Conservation (phyloP, 2,113 vertebrate species). For the Panurus biarmicus region DNA sequence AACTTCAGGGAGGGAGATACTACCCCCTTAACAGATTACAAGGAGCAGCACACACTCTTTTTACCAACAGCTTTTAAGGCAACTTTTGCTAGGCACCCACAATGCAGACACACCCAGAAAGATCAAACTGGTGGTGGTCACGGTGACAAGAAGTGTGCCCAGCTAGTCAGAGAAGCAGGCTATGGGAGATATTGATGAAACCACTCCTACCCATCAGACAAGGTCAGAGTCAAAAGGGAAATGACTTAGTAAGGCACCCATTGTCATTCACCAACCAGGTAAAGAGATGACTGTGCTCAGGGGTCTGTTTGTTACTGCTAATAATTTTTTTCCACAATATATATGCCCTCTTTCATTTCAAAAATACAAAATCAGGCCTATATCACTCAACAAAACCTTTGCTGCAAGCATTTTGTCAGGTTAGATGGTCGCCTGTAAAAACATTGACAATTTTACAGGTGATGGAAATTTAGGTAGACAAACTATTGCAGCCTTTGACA, state of each 20-base stretch:
- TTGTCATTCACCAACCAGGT: neutral
- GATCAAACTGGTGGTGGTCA: neutral
- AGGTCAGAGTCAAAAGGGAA: neutral
- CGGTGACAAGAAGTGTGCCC: accelerated
- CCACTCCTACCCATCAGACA: neutral
- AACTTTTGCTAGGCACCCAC: neutral
- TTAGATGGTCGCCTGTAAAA: neutral
- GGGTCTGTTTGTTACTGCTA: neutral
- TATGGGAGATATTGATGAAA: neutral
- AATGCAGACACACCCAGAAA: neutral
- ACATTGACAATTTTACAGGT: neutral
- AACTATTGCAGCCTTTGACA: neutral
- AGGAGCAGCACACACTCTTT: neutral
- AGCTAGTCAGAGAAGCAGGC: neutral
- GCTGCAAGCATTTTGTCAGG: neutral
- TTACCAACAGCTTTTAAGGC: neutral
- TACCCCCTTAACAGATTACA: neutral
- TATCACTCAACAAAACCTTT: neutral
- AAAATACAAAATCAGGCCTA: neutral
- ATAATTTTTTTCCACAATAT: neutral
- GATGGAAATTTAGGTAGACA: neutral
- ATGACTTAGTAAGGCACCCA: neutral
- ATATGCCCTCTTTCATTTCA: neutral
- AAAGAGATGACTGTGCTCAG: neutral
- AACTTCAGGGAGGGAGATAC: neutral